Evolutionary conservation across 2,888 invertebrate species (phyloP), one percentile per base, ranked within the genome.

Genomic region (Chrysolina haemoptera): DNA sequence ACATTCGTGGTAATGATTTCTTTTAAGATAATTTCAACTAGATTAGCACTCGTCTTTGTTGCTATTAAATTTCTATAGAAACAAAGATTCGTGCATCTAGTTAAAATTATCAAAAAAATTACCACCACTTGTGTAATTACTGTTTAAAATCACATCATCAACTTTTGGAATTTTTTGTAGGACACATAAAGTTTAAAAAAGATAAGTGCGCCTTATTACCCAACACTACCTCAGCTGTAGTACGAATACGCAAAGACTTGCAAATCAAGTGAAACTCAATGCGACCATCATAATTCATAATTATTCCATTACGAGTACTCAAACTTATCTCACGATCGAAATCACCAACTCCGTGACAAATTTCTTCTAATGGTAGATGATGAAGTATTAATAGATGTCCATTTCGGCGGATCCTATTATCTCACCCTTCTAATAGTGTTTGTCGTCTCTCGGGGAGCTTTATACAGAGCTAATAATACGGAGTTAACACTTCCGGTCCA

Each of bases 401-500:
- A 76, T 74, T 76, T 70, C 66, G 68, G 59, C 65, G 71, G 74
- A 76, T 78, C 78, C 78, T 73, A 78, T 80, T 79, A 82, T 83
- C 80, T 80, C 82, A 78, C 83, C 82, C 79, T 79, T 75, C 74
- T 84, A 81, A 84, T 81, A 82, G 84, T 83, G 83, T 81, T 80
- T 80, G 81, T 76, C 79, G 82, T 84, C 83, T 84, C 85, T 74
- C 83, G 85, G 86, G 87, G 86, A 85, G 86, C 82, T 83, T 85
- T 87, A 87, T 87, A 87, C 85, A 87, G 86, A 87, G 86, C 88
- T 88, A 88, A 88, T 88, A 88, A 88, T 86, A 86, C 85, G 84
- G 84, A 87, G 87, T 88, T 87, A 87, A 88, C 87, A 87, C 88
- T 87, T 88, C 88, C 88, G 88, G 87, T 87, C 86, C 87, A 86